Base-by-base conservation (phyloP, 35 echinoderm and acorn worm genomes). In the Lytechinus variegatus region DNA sequence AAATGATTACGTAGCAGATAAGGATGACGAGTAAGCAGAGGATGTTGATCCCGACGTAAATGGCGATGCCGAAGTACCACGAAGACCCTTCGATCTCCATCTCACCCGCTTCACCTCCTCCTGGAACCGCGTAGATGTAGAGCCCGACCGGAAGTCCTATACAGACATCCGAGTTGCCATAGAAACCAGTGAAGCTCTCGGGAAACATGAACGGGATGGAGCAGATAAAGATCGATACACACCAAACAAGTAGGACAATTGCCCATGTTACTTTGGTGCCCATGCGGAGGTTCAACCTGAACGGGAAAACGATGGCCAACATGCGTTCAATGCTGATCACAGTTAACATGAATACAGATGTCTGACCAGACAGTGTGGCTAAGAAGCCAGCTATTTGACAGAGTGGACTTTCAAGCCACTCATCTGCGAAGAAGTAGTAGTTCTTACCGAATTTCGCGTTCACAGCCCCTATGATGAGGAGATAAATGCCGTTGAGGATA, bases 401-500 rank as follows among this genome's bases (percentile, higher is more conserved):
- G 10, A 93, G 12, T 6, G 52, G 56, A 52, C 94, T 94, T 10
- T 19, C 52, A 54, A 56, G 66, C 96, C 96, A 97, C 89, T 24
- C 9, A 24, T 94, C 88, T 5, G 94, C 56, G n/a, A 86, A 52
- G 8, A 61, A 12, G n/a, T 88, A 87, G 86, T 92, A 97, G 9
- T 44, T 13, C n/a, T 93, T 21, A 1, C 96, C 87, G 79, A 92
- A 97, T 29, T 94, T 54, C 24, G 55, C 53, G 89, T 95, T 95
- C 6, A 91, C 94, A 6, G 89, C 54, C 0, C 89, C 91, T 9
- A 97, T 97, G 71, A 97, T 95, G 58, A 97, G 58, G 28, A 97
- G 44, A 91, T 97, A 97, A 6, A 95, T 27, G 9, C 96, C 96
- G 16, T 93, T 95, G 19, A 95, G 90, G n/a, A 97, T 87, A 56